These are phyloP conservation scores for Ditylenchus dipsaci DNA, from an alignment of 1,140 invertebrate genomes.

Conservation along the genomic window DNA sequence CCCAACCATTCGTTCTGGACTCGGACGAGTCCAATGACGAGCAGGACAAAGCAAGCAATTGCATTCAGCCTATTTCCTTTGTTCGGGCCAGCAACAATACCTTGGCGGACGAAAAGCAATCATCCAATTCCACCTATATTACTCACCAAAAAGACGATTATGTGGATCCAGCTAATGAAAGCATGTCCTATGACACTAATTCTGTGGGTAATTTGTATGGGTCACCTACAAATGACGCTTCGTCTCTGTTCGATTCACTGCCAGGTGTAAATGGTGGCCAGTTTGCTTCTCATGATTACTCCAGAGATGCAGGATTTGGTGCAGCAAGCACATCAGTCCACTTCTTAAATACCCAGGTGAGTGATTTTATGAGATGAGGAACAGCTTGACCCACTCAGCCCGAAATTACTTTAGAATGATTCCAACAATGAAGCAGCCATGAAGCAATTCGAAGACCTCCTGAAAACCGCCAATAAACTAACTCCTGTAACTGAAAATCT, in stretches of 20 bases:
- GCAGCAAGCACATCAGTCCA: not conserved
- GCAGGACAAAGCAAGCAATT: no score
- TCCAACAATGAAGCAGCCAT: conserved; percentile 4
- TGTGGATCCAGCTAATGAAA: no score
- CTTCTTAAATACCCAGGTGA: not conserved
- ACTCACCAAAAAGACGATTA: no score
- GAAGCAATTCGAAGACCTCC: conserved; percentile 19
- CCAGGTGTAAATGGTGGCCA: not conserved
- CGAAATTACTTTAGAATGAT: conserved; percentile 2
- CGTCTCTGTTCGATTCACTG: not conserved
- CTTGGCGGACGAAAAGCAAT: no score
- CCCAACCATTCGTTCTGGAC: no score
- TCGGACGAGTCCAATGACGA: no score
- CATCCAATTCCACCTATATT: no score
- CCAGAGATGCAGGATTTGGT: not conserved
- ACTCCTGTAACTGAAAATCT: conserved; percentile 20
- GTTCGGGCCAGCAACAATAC: no score
- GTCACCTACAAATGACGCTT: no score
- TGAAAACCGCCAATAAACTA: conserved; percentile 25
- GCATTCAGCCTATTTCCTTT: no score
- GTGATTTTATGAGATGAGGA: not conserved
- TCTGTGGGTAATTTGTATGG: no score
- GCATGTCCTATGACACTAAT: no score
- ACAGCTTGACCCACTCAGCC: not conserved
- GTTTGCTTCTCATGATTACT: not conserved